These are phyloP conservation scores for Cylindroiulus punctatus DNA, from an alignment of 2,888 invertebrate genomes.

Conservation along the genomic window DNA sequence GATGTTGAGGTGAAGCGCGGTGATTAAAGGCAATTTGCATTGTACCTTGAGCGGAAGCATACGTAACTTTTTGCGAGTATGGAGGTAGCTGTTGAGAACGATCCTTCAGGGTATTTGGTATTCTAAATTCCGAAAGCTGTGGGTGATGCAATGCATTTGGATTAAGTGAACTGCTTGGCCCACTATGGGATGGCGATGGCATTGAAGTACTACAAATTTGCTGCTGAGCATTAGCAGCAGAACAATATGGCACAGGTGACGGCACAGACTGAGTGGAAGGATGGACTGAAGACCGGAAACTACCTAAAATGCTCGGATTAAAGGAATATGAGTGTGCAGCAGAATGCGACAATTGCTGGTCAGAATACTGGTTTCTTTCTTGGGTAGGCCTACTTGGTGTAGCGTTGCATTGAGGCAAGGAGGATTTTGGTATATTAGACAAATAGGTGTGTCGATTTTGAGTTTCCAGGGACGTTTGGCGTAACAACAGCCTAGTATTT, in stretches of 20 bases:
- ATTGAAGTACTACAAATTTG: not conserved
- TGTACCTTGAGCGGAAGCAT: not conserved
- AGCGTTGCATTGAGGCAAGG: not conserved
- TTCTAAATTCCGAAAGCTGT: not conserved
- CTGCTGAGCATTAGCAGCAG: not conserved
- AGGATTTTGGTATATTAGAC: not conserved
- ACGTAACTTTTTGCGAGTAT: not conserved
- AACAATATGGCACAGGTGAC: not conserved
- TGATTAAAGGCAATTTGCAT: not conserved
- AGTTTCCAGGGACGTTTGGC: not conserved
- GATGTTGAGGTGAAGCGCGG: not conserved
- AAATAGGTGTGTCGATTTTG: not conserved
- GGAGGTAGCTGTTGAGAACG: not conserved
- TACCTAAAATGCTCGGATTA: not conserved
- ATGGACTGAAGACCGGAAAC: not conserved
- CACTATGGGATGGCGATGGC: not conserved
- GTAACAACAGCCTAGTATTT: not conserved
- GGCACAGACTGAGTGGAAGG: not conserved
- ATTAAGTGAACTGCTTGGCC: not conserved
- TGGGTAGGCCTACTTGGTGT: slow-evolving; percentile 26
- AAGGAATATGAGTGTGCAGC: not conserved
- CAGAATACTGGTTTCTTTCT: not conserved
- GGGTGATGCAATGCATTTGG: not conserved
- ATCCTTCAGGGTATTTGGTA: not conserved
- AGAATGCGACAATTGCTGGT: not conserved